Evolutionary conservation across 2,888 invertebrate genomes (phyloP).

Genomic region (Melanophora roralis): DNA sequence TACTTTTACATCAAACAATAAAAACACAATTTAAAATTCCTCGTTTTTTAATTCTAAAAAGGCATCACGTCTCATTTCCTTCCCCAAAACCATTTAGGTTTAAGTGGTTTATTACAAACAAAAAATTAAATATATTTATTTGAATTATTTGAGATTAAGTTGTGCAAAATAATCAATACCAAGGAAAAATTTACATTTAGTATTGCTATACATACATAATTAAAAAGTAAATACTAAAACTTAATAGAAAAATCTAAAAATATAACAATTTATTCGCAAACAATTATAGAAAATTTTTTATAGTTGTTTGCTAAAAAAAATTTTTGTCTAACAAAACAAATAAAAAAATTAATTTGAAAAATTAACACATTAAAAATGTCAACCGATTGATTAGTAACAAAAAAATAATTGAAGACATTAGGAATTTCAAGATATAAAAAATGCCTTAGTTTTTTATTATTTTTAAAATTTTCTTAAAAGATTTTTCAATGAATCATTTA

Average conservation of each 20-base stretch:
- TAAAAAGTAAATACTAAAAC: slow-evolving; percentile 38
- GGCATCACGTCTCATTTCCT: slow-evolving; percentile 8
- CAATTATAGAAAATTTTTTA: slow-evolving; percentile 59
- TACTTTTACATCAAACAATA: too few relatives aligned
- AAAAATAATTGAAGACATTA: slow-evolving; percentile 45
- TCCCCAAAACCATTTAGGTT: slow-evolving; percentile 11
- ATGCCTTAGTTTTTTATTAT: too few relatives aligned
- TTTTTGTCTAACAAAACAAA: slow-evolving; percentile 39
- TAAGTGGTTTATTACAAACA: slow-evolving; percentile 48
- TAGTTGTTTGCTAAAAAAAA: slow-evolving; percentile 55
- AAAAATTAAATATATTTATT: slow-evolving; percentile 38
- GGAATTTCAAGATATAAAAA: slow-evolving; percentile 25
- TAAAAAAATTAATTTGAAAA: slow-evolving; percentile 49
- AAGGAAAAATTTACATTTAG: slow-evolving; percentile 57
- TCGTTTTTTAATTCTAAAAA: too few relatives aligned
- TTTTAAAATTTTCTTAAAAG: too few relatives aligned
- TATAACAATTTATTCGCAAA: slow-evolving; percentile 57
- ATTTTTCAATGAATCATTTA: slow-evolving; percentile 34
- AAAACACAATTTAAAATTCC: too few relatives aligned
- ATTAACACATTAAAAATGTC: slow-evolving; percentile 60
- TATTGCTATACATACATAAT: slow-evolving; percentile 55
- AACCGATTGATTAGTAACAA: slow-evolving; percentile 57
- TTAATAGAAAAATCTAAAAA: slow-evolving; percentile 58
- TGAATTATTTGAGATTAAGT: slow-evolving; percentile 44
- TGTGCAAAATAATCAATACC: slow-evolving; percentile 60